Evolutionary conservation across 2,797 vertebrate species (phyloP), one percentile per base, ranked within the genome.

Genomic region (Eidolon dupreanum): DNA sequence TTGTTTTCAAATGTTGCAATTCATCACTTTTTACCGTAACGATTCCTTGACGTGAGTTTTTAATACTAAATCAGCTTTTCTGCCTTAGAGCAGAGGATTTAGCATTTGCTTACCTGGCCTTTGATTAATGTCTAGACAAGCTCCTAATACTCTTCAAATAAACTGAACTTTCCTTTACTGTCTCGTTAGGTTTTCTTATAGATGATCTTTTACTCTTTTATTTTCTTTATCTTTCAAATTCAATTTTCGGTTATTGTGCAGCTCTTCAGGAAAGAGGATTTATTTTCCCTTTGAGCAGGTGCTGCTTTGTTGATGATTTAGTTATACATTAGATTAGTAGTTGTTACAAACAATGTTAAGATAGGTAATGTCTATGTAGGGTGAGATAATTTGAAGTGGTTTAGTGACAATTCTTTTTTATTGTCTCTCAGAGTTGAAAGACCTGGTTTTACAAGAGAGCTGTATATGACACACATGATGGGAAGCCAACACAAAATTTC

Each of bases 171-270:
- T 61, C 28, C 12, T 88, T 33, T 17, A 83, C 33, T 90, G 53
- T 15, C 77, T 88, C 68, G 26, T 87, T 89, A 81, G 70, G 6
- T 84, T 92, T 81, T 51, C 22, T 90, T 90, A 78, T 22, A 87
- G 28, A 86, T 41, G 22, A 49, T 71, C 46, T 53, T 88, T 75
- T 46, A 87, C 17, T 75, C 51, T 68, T 87, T 92, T 71, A 87
- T 90, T 88, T 93, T 70, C 75, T 90, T 94, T 91, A 89, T 61
- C 75, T 87, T 95, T 79, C 53, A 63, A 90, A 31, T 79, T 85
- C 49, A 73, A 16, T 75, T 92, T 93, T 92, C 61, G 88, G 36
- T 65, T 63, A 87, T 33, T 81, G 70, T 22, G 51, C 26, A 90
- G 28, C 13, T 90, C 77, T 90, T 93, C 33, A 83, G 36, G 55